Conservation (phyloP, 1,140 invertebrate genomes). For the Aphaenogaster floridana region DNA sequence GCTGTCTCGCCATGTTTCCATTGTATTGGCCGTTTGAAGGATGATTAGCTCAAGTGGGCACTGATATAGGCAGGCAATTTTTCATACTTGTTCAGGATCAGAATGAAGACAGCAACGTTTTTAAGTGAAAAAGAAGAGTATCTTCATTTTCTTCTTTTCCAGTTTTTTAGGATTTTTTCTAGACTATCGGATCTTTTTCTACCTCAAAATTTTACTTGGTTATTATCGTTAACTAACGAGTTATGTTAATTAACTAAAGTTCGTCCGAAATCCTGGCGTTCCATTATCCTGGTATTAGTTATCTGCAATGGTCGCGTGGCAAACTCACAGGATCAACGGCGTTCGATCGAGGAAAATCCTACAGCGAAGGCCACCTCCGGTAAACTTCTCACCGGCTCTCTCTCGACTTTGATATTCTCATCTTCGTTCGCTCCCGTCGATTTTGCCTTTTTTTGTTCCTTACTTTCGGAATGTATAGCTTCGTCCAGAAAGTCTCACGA, state of each 20-base stretch:
- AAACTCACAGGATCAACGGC: constrained; percentile 29
- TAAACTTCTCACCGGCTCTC: constrained; percentile 33
- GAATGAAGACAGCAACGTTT: neutral
- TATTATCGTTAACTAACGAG: constrained; percentile 1
- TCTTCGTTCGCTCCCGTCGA: constrained; percentile 20
- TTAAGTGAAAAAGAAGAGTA: neutral
- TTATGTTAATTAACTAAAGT: constrained; percentile 50
- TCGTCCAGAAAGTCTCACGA: constrained; percentile 6
- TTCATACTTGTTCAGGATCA: neutral
- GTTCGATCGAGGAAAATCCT: constrained; percentile 39
- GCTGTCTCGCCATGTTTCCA: constrained; percentile 23
- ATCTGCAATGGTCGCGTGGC: constrained; percentile 3
- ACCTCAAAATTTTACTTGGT: neutral
- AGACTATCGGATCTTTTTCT: neutral
- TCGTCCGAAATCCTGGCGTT: constrained; percentile 1
- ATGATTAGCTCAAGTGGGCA: neutral
- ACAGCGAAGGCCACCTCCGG: constrained; percentile 9
- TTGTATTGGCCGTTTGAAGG: constrained; percentile 11
- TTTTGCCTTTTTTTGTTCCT: neutral
- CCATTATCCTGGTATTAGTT: constrained; percentile 37
- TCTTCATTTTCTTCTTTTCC: neutral
- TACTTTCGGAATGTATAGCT: neutral
- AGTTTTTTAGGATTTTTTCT: neutral
- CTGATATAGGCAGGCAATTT: neutral
- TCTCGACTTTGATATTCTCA: constrained; percentile 28